Evolutionary conservation across 2,113 vertebrate species (phyloP).

Genomic region (Alosa alosa): DNA sequence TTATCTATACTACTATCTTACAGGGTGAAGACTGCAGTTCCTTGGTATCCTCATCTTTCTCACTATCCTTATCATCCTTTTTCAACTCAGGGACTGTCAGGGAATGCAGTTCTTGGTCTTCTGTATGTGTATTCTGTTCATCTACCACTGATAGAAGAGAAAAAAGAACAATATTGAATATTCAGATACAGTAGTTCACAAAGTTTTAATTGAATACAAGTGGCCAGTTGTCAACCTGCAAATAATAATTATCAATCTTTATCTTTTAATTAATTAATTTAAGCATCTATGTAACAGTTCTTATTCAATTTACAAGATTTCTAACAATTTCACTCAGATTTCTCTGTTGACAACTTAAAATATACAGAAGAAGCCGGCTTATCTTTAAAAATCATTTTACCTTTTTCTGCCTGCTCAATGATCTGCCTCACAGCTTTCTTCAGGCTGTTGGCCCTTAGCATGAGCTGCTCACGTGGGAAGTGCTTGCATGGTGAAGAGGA

Average conservation of each 20-base stretch:
- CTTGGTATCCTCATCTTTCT: slow-evolving; percentile 88
- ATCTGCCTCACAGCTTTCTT: slow-evolving; percentile 96
- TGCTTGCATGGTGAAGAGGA: slow-evolving; percentile 68
- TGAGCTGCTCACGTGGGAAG: slow-evolving; percentile 84
- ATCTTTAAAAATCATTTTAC: slow-evolving; percentile 58
- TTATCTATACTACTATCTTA: slow-evolving; percentile 55
- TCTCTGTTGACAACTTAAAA: too few species aligned
- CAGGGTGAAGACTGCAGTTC: slow-evolving; percentile 75
- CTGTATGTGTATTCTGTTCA: slow-evolving; percentile 83
- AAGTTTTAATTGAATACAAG: too few species aligned
- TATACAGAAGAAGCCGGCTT: too few species aligned
- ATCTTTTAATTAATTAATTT: too few species aligned
- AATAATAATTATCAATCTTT: too few species aligned
- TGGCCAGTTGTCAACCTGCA: too few species aligned
- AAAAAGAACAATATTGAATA: background rate
- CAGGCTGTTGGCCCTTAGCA: slow-evolving; percentile 93
- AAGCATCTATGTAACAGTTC: too few species aligned
- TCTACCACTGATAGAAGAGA: slow-evolving; percentile 78
- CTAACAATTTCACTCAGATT: too few species aligned
- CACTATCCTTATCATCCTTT: slow-evolving; percentile 84
- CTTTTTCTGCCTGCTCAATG: slow-evolving; percentile 93
- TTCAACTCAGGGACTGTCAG: slow-evolving; percentile 69
- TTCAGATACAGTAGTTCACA: too few species aligned
- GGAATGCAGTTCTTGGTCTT: slow-evolving; percentile 78
- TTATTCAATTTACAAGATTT: too few species aligned